phyloP scores from a whole-genome alignment of 2,113 vertebrate species.

The Crotalus helleri region DNA sequence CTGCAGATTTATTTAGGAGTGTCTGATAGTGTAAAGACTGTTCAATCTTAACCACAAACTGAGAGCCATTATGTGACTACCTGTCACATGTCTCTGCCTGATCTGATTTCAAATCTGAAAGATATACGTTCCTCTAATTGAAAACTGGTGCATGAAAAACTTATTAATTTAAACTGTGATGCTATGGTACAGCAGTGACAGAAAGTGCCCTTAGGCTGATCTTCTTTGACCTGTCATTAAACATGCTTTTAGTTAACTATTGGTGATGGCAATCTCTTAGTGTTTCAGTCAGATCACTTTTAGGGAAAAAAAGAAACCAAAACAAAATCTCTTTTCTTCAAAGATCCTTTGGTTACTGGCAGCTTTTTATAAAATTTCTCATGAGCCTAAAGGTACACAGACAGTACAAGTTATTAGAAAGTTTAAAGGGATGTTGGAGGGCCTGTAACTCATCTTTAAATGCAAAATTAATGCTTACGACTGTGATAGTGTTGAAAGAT shows the following conservation, averaged over 20 bases:
- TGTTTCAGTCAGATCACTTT: constrained; percentile 27
- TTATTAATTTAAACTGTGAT: constrained; percentile 31
- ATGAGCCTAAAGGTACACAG: constrained; percentile 19
- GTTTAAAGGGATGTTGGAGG: not conserved
- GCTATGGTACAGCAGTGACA: not conserved
- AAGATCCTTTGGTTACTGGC: constrained; percentile 7
- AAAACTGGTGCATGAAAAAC: constrained; percentile 32
- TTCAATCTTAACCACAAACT: fast-evolving
- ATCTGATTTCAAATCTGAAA: not conserved
- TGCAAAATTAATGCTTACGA: not conserved
- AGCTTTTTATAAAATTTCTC: constrained; percentile 16
- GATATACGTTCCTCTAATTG: not conserved
- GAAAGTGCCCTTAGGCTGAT: constrained; percentile 41
- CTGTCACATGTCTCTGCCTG: not conserved
- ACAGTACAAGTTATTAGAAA: constrained; percentile 12
- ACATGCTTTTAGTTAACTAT: constrained; percentile 42
- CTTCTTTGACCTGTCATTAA: constrained; percentile 34
- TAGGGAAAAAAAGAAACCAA: not conserved
- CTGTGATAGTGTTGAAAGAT: not conserved
- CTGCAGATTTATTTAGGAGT: not conserved
- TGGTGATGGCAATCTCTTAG: constrained; percentile 39
- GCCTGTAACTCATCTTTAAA: not conserved
- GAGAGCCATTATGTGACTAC: fast-evolving
- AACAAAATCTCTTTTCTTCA: constrained; percentile 19
- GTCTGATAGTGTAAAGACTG: fast-evolving